phyloP scores from a whole-genome alignment of 2,113 vertebrate genomes.

The Anguilla japonica region DNA sequence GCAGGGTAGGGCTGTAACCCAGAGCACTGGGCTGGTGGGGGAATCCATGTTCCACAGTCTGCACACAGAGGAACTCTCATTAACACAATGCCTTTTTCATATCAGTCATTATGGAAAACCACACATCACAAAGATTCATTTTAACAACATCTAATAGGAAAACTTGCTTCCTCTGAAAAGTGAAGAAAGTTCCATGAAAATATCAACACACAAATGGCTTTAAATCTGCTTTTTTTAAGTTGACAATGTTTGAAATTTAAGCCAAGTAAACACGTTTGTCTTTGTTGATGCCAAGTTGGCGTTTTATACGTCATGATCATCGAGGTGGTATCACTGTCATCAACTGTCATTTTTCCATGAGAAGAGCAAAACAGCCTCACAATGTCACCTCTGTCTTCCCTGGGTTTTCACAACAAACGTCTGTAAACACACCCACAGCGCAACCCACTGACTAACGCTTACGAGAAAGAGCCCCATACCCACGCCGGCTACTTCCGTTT shows the following conservation, averaged over 20 bases:
- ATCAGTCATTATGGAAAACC: background rate
- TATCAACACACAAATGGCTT: background rate
- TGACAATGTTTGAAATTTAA: background rate
- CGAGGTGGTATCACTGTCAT: background rate
- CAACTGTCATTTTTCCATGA: background rate
- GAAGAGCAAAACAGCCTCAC: background rate
- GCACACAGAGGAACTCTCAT: slow-evolving; percentile 40
- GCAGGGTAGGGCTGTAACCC: slow-evolving; percentile 82
- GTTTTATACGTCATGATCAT: too few relatives aligned
- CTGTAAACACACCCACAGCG: background rate
- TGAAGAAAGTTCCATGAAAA: background rate
- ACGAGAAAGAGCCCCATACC: background rate
- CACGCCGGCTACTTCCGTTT: too few relatives aligned
- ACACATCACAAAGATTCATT: background rate
- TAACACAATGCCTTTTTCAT: background rate
- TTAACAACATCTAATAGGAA: background rate
- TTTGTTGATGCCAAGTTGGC: background rate
- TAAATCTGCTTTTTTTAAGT: background rate
- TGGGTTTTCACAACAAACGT: background rate
- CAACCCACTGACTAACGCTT: background rate
- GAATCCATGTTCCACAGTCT: slow-evolving; percentile 98
- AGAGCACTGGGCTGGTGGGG: slow-evolving; percentile 97
- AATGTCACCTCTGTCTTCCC: background rate
- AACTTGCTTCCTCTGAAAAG: background rate
- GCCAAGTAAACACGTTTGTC: background rate